Percentiles rank a stretch among this genome's conserved stretches.
Conservation (phyloP, 30 jellyfish, hydroid and myxozoan genomes). For the Nemopilema nomurai region DNA sequence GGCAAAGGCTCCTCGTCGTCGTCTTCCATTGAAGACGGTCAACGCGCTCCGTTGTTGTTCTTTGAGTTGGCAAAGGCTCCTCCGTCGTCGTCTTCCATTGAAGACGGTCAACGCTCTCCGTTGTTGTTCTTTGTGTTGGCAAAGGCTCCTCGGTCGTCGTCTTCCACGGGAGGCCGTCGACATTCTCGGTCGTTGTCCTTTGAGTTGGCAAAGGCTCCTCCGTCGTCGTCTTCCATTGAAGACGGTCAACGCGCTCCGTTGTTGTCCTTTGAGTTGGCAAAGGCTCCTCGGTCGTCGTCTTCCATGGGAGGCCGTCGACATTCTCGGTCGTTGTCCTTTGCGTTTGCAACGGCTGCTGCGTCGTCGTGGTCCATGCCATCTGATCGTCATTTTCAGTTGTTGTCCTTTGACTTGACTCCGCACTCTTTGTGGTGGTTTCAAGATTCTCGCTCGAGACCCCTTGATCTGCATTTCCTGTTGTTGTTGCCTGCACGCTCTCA, state of each 20-base stretch:
- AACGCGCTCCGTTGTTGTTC: slow-evolving; percentile 49
- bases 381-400: not conserved
- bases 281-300: not conserved
- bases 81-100: slow-evolving; percentile 12
- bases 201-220: not conserved
- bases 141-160: slow-evolving; percentile 8
- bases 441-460: not conserved
- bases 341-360: not conserved
- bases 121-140: slow-evolving; percentile 1
- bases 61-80: slow-evolving; percentile 2
- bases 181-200: slow-evolving; percentile 21
- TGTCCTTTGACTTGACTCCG: not conserved
- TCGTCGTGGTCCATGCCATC: not conserved
- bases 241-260: not conserved
- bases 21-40: too few species aligned
- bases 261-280: slow-evolving; percentile 8
- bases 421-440: slow-evolving; percentile 1
- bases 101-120: slow-evolving; percentile 2
- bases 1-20: not conserved
- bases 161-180: not conserved
- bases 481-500: not conserved
- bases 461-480: slow-evolving; percentile 1
- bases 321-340: not conserved
- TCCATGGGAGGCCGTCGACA: not conserved
- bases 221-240: not conserved